These are phyloP conservation scores for Cordylochernes scorpioides DNA, from an alignment of 2,888 invertebrate species.

Conservation along the genomic window DNA sequence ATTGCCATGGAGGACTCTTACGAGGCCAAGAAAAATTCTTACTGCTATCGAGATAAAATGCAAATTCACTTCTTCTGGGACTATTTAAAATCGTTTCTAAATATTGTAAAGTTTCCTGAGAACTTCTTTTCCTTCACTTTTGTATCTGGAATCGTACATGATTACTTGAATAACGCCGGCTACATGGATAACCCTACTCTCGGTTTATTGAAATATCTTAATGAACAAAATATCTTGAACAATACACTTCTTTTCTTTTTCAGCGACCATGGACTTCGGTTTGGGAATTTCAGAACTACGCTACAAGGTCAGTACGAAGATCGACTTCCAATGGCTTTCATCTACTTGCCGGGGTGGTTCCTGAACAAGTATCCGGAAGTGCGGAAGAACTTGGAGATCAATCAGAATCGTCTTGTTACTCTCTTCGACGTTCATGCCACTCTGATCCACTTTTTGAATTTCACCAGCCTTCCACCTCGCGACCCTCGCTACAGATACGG, in stretches of 20 bases:
- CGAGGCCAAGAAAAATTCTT: not conserved
- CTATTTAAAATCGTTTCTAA: not conserved
- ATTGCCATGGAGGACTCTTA: constrained; percentile 16
- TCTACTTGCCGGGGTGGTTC: constrained; percentile 45
- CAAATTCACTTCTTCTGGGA: not conserved
- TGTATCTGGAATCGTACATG: not conserved
- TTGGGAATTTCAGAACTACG: constrained; percentile 19
- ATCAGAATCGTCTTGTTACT: constrained; percentile 39
- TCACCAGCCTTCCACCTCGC: constrained; percentile 14
- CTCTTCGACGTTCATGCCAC: constrained; percentile 60
- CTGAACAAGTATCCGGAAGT: constrained; percentile 32
- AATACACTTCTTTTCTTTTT: constrained; percentile 13
- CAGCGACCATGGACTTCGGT: constrained; percentile 23
- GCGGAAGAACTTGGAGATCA: constrained; percentile 34
- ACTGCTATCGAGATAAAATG: not conserved
- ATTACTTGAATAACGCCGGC: not conserved
- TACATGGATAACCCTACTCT: not conserved
- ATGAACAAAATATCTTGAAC: not conserved
- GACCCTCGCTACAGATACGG: not conserved
- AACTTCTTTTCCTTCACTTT: not conserved
- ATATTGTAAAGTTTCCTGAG: not conserved
- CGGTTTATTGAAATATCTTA: not conserved
- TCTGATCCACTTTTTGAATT: constrained; percentile 36
- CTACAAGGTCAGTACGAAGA: constrained; percentile 45
- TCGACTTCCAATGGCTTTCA: constrained; percentile 47